These are phyloP conservation scores for Bagarius yarrelli DNA, from an alignment of 2,113 vertebrate species.

Conservation along the genomic window DNA sequence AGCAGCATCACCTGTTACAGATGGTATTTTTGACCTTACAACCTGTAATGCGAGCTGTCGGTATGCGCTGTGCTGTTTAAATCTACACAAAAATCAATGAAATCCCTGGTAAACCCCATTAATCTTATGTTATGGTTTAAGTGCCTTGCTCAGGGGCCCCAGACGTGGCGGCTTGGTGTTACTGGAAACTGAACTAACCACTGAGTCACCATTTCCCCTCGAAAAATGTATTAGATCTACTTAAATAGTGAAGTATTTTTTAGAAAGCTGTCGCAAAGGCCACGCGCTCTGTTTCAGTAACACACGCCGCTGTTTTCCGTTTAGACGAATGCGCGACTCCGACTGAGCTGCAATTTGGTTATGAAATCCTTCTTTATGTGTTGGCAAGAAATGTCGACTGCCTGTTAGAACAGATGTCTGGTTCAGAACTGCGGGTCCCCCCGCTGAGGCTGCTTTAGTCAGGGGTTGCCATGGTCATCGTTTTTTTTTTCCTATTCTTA, in stretches of 20 bases:
- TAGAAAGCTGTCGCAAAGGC: background rate
- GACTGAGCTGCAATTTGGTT: conserved; percentile 26
- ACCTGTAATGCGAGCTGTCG: background rate
- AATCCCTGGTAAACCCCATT: background rate
- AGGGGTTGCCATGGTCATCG: background rate
- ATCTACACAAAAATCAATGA: background rate
- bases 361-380: conserved; percentile 33
- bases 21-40: background rate
- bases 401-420: conserved; percentile 26
- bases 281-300: background rate
- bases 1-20: background rate
- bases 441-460: conserved; percentile 20
- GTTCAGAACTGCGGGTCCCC: conserved; percentile 6
- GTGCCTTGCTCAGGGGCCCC: too few species aligned
- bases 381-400: conserved; percentile 26
- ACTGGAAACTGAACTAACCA: too few species aligned
- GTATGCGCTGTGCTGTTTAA: background rate
- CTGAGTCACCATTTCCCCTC: too few species aligned
- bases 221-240: conserved; percentile 16
- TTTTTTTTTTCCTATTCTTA: background rate
- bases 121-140: background rate
- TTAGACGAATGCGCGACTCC: background rate
- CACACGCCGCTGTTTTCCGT: conserved; percentile 4
- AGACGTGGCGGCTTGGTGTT: too few species aligned
- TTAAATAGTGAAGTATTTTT: background rate